These are phyloP conservation scores for Daktulosphaira vitifoliae DNA, from an alignment of 1,140 invertebrate genomes.

Conservation along the genomic window DNA sequence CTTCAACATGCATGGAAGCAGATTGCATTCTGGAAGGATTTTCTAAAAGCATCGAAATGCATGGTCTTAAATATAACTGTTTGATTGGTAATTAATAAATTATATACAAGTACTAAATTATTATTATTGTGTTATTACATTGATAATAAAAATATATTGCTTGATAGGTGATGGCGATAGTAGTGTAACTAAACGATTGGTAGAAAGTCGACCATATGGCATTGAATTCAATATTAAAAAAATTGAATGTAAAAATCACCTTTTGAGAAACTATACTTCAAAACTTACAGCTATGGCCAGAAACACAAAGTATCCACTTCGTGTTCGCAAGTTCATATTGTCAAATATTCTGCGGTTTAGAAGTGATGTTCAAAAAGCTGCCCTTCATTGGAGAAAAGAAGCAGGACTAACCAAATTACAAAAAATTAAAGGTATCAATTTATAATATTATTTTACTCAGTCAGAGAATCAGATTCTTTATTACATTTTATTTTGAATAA, in stretches of 20 bases:
- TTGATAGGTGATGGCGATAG: slow-evolving; percentile 3
- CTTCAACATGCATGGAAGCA: neutral
- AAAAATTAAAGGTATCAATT: slow-evolving; percentile 16
- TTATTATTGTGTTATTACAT: no score
- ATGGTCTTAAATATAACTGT: neutral
- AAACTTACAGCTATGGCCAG: neutral
- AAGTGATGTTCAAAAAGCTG: neutral
- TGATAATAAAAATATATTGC: no score
- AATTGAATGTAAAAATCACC: slow-evolving; percentile 3
- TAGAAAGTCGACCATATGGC: neutral
- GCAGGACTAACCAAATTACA: neutral
- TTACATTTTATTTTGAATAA: no score
- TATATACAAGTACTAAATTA: no score
- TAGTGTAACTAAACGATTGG: neutral
- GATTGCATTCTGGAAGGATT: neutral
- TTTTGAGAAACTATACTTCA: neutral
- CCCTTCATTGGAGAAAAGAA: neutral
- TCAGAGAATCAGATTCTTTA: no score
- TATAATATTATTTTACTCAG: neutral
- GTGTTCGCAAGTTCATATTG: neutral
- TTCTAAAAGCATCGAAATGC: neutral
- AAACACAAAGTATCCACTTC: neutral
- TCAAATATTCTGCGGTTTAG: neutral
- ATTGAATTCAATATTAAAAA: neutral
- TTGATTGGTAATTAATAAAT: neutral